Percentiles rank a stretch among this genome's conserved stretches.
These are phyloP conservation scores for Bugulina stolonifera DNA, from an alignment of 2,888 invertebrate species.

Conservation along the genomic window DNA sequence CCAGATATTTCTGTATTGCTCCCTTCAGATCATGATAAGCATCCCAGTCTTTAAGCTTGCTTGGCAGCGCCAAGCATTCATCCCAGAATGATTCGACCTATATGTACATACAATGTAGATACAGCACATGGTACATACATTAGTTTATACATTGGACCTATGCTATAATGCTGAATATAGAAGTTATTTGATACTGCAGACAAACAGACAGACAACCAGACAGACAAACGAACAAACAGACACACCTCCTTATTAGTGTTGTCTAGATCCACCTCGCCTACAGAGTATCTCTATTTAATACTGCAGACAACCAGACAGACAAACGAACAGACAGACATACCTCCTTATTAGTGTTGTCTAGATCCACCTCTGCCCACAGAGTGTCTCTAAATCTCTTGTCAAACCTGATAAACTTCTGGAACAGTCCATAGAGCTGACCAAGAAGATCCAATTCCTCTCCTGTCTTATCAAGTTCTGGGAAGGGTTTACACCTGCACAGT, in stretches of 20 bases:
- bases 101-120: too few species aligned
- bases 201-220: too few species aligned
- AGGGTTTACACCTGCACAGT: constrained; percentile 42
- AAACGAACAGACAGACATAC: too few species aligned
- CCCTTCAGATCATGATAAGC: constrained; percentile 50
- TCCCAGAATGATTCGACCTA: constrained; percentile 53
- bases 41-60: constrained; percentile 53
- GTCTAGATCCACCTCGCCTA: constrained; percentile 53
- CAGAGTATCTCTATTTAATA: constrained; percentile 49
- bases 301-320: too few species aligned
- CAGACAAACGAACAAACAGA: too few species aligned
- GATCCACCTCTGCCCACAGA: constrained; percentile 52
- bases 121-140: too few species aligned
- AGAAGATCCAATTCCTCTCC: constrained; percentile 52
- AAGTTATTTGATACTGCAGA: too few species aligned
- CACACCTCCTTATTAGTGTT: constrained; percentile 47
- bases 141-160: too few species aligned
- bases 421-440: constrained; percentile 51
- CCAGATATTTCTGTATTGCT: constrained; percentile 47
- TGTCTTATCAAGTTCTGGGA: constrained; percentile 52
- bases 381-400: constrained; percentile 48
- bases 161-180: too few species aligned
- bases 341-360: constrained; percentile 46
- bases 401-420: constrained; percentile 52
- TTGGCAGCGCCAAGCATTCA: constrained; percentile 52